Conservation (phyloP, 2,888 invertebrate species). For the Tachina fera region DNA sequence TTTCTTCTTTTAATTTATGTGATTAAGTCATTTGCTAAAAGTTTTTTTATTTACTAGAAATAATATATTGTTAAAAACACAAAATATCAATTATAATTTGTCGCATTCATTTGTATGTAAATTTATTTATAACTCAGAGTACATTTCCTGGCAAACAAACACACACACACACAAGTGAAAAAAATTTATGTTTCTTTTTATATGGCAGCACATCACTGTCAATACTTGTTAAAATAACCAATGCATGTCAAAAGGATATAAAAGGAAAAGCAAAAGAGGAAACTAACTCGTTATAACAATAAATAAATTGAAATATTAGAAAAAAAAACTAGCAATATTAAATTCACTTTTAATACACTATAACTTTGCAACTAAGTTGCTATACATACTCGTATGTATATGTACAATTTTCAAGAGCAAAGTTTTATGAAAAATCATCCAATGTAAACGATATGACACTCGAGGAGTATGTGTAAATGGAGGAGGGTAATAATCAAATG, state of each 20-base stretch:
- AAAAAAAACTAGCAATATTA: constrained; percentile 47
- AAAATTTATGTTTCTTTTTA: constrained; percentile 22
- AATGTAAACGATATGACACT: constrained; percentile 64
- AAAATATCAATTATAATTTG: constrained; percentile 67
- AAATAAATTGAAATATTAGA: constrained; percentile 35
- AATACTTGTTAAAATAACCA: constrained; percentile 69
- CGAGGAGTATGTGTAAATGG: constrained; percentile 63
- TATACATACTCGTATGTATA: not conserved
- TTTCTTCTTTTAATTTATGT: not conserved
- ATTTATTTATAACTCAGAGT: constrained; percentile 59
- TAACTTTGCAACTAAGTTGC: constrained; percentile 6
- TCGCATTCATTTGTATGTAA: constrained; percentile 70
- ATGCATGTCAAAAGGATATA: constrained; percentile 68
- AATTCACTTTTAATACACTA: constrained; percentile 8
- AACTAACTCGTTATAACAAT: constrained; percentile 28
- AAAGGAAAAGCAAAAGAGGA: constrained; percentile 4
- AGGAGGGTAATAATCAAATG: not conserved
- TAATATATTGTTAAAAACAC: not conserved
- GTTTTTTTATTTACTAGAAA: not conserved
- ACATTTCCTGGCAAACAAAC: constrained; percentile 39
- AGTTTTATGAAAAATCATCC: constrained; percentile 44
- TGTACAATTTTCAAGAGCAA: constrained; percentile 16
- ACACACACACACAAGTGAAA: not conserved
- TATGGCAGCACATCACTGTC: constrained; percentile 54
- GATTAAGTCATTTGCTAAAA: not conserved